phyloP scores from a whole-genome alignment of 2,888 invertebrate species.

The Uropetala carovei region DNA sequence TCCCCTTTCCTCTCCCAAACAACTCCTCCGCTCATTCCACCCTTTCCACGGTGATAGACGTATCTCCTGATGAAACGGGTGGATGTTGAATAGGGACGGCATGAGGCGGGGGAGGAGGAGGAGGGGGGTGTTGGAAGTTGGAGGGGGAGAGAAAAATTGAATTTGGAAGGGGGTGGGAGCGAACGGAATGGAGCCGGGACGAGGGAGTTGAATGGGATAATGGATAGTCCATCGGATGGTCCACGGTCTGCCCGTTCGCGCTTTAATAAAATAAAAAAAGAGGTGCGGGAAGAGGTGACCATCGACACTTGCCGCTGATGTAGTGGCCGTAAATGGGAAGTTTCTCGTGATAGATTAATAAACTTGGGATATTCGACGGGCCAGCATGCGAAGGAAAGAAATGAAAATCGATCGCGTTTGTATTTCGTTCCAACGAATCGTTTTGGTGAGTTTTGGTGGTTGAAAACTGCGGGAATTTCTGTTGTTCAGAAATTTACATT shows the following conservation, averaged over 20 bases:
- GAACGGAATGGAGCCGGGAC: not conserved
- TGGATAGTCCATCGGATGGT: slow-evolving; percentile 62
- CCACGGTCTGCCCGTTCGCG: slow-evolving; percentile 34
- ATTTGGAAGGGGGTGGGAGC: not conserved
- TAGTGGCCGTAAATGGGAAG: slow-evolving; percentile 1
- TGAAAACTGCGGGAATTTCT: too few relatives aligned
- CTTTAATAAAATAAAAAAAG: not conserved
- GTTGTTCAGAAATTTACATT: too few relatives aligned
- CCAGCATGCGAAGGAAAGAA: not conserved
- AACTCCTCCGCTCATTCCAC: not conserved
- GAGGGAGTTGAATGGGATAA: slow-evolving; percentile 49
- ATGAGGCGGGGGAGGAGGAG: not conserved
- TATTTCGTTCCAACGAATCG: not conserved
- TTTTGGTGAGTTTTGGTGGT: too few relatives aligned
- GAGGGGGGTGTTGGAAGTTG: not conserved
- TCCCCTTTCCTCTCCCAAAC: not conserved
- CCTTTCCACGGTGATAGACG: slow-evolving; percentile 40
- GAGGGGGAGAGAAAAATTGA: slow-evolving; percentile 20
- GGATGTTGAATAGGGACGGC: slow-evolving; percentile 35
- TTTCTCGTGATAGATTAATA: slow-evolving; percentile 53
- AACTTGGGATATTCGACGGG: not conserved
- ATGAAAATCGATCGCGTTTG: not conserved
- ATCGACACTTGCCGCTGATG: slow-evolving; percentile 39
- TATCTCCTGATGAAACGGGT: slow-evolving; percentile 53
- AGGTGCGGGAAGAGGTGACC: not conserved